phyloP scores from a whole-genome alignment of 1,140 invertebrate species.

The Drosophila bipectinata region DNA sequence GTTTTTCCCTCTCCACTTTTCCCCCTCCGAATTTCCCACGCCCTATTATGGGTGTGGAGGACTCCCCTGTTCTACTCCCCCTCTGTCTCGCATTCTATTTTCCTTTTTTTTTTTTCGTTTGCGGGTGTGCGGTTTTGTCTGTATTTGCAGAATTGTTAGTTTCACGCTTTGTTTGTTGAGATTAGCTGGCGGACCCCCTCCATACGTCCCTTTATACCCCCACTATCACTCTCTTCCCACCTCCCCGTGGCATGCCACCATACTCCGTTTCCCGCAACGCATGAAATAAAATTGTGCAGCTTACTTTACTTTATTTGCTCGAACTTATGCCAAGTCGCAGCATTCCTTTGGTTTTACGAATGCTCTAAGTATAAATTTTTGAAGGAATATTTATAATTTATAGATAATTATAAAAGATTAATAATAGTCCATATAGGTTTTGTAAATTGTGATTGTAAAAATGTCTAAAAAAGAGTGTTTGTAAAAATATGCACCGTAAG shows the following conservation, averaged over 20 bases:
- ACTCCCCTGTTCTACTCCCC: background rate
- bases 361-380: constrained; percentile 16
- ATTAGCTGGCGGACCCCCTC: constrained; percentile 62
- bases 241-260: constrained; percentile 9
- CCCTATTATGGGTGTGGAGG: background rate
- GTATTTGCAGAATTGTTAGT: constrained; percentile 82
- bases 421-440: too few relatives aligned
- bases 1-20: constrained; percentile 8
- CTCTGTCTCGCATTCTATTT: constrained; percentile 6
- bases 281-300: constrained; percentile 74
- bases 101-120: constrained; percentile 13
- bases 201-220: background rate
- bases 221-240: background rate
- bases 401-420: too few relatives aligned
- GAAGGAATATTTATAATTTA: too few relatives aligned
- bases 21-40: background rate
- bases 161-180: constrained; percentile 82
- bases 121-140: constrained; percentile 68
- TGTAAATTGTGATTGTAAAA: too few relatives aligned
- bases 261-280: constrained; percentile 46
- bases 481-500: too few relatives aligned
- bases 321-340: constrained; percentile 61
- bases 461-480: too few relatives aligned
- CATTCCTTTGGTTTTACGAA: constrained; percentile 47
- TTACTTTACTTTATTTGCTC: constrained; percentile 66